Conservation (phyloP, 2,888 invertebrate species). For the Isoperla grammatica region DNA sequence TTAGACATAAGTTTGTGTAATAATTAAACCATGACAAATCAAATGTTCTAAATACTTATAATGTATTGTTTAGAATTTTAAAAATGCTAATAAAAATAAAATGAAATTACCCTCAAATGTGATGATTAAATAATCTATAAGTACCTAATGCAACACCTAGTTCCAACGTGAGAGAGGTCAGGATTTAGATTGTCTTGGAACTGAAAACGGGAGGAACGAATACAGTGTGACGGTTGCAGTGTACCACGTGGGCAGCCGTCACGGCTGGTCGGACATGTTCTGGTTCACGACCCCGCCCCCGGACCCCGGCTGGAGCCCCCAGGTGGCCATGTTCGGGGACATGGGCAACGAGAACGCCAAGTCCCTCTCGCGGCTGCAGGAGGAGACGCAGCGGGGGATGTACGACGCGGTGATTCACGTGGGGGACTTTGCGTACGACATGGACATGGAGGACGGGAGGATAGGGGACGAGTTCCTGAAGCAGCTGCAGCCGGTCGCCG, state of each 20-base stretch:
- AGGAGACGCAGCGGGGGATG: conserved; percentile 69
- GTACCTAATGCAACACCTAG: too few species aligned
- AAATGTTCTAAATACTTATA: too few species aligned
- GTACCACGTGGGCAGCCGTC: conserved; percentile 72
- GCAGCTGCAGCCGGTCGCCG: conserved; percentile 50
- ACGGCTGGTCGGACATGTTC: conserved; percentile 79
- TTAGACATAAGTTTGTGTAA: too few species aligned
- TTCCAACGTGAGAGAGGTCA: too few species aligned
- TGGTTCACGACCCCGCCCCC: conserved; percentile 67
- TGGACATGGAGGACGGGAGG: conserved; percentile 57
- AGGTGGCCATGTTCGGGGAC: conserved; percentile 85
- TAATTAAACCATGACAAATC: too few species aligned
- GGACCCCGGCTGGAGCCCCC: conserved; percentile 67
- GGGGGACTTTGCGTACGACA: conserved; percentile 93
- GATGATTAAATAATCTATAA: too few species aligned
- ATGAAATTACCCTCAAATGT: too few species aligned
- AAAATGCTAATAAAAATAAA: too few species aligned
- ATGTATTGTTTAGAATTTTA: too few species aligned
- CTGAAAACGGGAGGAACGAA: too few species aligned
- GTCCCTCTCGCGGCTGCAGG: conserved; percentile 75
- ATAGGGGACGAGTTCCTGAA: conserved; percentile 51
- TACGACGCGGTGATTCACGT: conserved; percentile 89
- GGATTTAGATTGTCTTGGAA: too few species aligned
- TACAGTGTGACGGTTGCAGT: too few species aligned
- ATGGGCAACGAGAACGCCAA: conserved; percentile 91